These are phyloP conservation scores for Nettapus auritus DNA, from an alignment of 2,113 vertebrate genomes.

Conservation along the genomic window DNA sequence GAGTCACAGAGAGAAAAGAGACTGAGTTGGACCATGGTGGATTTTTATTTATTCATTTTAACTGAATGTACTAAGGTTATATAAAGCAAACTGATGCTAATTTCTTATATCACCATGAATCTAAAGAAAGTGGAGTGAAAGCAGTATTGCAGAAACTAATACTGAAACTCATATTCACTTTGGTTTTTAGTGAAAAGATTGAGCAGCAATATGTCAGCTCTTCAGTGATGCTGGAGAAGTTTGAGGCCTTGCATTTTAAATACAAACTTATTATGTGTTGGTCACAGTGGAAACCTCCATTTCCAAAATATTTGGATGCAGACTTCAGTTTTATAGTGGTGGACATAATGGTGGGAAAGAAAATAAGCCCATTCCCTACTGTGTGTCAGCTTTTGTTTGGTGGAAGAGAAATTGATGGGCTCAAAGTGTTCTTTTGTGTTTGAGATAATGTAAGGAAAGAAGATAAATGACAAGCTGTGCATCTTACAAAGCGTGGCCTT, in stretches of 20 bases:
- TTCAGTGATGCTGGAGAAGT: not conserved
- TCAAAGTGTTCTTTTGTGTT: not conserved
- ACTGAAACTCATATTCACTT: not conserved
- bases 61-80: not conserved
- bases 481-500: not conserved
- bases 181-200: not conserved
- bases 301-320: not conserved
- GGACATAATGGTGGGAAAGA: not conserved
- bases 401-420: not conserved
- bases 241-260: not conserved
- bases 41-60: not conserved
- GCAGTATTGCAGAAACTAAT: not conserved
- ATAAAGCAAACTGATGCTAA: not conserved
- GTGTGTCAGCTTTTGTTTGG: not conserved
- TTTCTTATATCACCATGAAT: not conserved
- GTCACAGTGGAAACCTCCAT: not conserved
- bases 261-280: not conserved
- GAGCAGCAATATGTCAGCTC: not conserved
- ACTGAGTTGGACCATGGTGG: not conserved
- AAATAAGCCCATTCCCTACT: not conserved
- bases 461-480: not conserved
- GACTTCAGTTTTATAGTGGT: not conserved
- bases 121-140: not conserved
- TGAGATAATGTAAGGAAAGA: not conserved
- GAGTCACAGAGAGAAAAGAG: not conserved